Percentiles rank a stretch among this genome's conserved stretches.
These are phyloP conservation scores for Cynocephalus volans DNA, from an alignment of 2,113 vertebrate genomes.

Conservation along the genomic window DNA sequence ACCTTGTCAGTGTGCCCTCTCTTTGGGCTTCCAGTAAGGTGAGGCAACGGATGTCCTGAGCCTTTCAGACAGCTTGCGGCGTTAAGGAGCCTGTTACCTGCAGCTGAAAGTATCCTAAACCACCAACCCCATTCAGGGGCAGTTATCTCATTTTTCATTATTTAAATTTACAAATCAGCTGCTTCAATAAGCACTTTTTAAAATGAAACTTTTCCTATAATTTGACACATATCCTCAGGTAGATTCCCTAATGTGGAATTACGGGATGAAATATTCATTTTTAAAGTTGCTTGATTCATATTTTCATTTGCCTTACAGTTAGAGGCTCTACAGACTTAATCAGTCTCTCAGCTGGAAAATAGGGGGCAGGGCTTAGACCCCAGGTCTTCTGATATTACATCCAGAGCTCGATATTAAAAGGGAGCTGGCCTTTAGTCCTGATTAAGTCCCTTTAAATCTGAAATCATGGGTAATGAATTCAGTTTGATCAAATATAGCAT, in stretches of 20 bases:
- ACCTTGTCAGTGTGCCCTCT: background rate
- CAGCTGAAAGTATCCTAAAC: background rate
- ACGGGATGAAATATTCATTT: slow-evolving; percentile 11
- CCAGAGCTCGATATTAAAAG: background rate
- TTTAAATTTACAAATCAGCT: background rate
- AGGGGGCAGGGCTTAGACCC: background rate
- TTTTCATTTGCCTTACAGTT: slow-evolving; percentile 15
- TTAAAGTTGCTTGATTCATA: background rate
- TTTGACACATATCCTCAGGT: background rate
- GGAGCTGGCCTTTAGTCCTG: background rate
- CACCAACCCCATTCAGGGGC: background rate
- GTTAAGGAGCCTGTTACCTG: background rate
- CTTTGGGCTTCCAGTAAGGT: background rate
- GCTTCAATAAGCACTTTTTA: background rate
- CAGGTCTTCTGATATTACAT: background rate
- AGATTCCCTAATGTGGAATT: slow-evolving; percentile 10
- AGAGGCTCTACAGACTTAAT: background rate
- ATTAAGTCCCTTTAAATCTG: background rate
- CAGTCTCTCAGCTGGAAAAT: background rate
- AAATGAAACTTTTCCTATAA: background rate
- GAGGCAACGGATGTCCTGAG: background rate
- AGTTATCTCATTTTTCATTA: background rate
- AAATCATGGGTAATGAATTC: background rate
- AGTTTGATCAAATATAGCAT: background rate
- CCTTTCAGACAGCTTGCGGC: background rate